Base-by-base conservation (phyloP, 2,113 vertebrate genomes). In the Nycticebus coucang region DNA sequence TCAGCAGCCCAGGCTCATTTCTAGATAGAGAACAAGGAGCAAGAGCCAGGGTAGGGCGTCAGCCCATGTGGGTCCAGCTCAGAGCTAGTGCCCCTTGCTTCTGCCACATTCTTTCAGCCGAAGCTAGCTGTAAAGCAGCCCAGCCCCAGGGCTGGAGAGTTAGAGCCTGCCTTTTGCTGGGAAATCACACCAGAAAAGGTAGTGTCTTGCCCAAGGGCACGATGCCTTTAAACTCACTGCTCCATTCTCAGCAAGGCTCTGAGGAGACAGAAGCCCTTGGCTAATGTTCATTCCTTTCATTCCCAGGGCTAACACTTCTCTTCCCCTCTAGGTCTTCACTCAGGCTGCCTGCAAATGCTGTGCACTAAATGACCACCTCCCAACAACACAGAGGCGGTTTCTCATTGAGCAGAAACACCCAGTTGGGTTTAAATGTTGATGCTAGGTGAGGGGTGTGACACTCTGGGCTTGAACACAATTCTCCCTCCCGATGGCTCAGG, bases 81-180 rank as follows among this genome's bases (percentile, higher is more conserved):
- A 10, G 4, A 12, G 0, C 2, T 2, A 37, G 50, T 26, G 3
- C 50, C 24, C 7, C 4, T 50, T 17, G 2, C 57, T 17, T 4
- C 68, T 9, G 7, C 9, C 8, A 8, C 11, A 1, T 19, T 7
- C 12, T n/a, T 11, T 18, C 26, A 64, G 24, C 28, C 55, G 45
- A 21, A 41, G 50, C 4, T 8, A n/a, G 57, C 7, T n/a, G 19
- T 15, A 22, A 19, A 68, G 45, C 3, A 11, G 15, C 14, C 0
- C 15, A 33, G 13, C 7, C n/a, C 33, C 1, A 6, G 15, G 69
- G 22, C 1, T 0, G 7, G 9, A 6, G 7, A 50, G 12, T 17
- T 11, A 8, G 35, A 4, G 5, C 53, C 68, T 45, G 5, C 9
- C 9, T 45, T 15, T 75, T 14, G 33, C 1, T 2, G 21, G 8